A percentile compares a stretch with the other conserved stretches of the same genome.
phyloP scores from a whole-genome alignment of 2,888 invertebrate species.

The Lottia scabra region DNA sequence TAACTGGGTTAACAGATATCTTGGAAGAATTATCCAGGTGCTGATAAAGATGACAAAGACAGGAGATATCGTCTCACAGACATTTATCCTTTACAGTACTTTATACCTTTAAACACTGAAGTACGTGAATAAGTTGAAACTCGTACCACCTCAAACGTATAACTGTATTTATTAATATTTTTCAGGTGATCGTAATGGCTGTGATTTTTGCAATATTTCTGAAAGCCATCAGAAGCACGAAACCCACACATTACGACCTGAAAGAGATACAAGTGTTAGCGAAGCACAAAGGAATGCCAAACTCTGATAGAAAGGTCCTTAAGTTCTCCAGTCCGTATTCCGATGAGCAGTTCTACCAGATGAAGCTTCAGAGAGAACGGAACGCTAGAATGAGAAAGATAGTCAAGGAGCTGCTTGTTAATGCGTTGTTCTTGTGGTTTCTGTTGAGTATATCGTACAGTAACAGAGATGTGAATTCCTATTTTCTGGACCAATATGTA shows the following conservation, averaged over 20 bases:
- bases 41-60: no score
- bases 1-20: no score
- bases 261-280: slow-evolving; percentile 51
- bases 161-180: not conserved
- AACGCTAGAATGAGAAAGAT: not conserved
- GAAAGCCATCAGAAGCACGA: slow-evolving; percentile 11
- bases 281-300: slow-evolving; percentile 52
- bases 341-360: not conserved
- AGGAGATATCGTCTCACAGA: no score
- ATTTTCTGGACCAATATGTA: slow-evolving; percentile 7
- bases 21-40: no score
- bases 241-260: slow-evolving; percentile 12
- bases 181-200: slow-evolving; percentile 15
- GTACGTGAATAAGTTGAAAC: no score
- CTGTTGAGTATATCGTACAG: slow-evolving; percentile 14
- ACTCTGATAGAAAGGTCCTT: slow-evolving; percentile 36
- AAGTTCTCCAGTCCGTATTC: not conserved
- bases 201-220: slow-evolving; percentile 15
- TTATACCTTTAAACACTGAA: no score
- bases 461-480: slow-evolving; percentile 21
- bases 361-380: not conserved
- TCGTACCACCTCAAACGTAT: no score
- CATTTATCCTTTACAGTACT: no score
- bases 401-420: not conserved
- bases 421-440: not conserved